Evolutionary conservation across 2,888 invertebrate species (phyloP).

Genomic region (Magallana nippona): DNA sequence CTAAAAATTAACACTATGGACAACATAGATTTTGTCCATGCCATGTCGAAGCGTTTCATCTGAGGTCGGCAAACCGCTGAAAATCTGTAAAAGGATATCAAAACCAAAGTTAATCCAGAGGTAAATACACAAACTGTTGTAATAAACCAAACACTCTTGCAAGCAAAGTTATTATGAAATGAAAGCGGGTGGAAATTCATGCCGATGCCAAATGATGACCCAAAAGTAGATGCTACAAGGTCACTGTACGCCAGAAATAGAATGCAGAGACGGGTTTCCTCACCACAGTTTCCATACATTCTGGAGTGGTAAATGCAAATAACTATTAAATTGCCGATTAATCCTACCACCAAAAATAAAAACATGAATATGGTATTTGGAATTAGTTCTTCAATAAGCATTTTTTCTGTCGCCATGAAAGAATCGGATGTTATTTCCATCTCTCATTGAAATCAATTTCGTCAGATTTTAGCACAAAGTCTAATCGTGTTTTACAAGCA

Average conservation of each 20-base stretch:
- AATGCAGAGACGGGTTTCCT: conserved; percentile 8
- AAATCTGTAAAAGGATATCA: conserved; percentile 24
- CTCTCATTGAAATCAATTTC: neutral
- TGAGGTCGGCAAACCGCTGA: conserved; percentile 16
- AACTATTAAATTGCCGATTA: conserved; percentile 1
- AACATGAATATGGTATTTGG: neutral
- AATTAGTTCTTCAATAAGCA: neutral
- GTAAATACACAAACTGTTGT: conserved; percentile 19
- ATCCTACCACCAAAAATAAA: neutral
- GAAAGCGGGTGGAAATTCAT: neutral
- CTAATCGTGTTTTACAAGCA: neutral
- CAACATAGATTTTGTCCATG: neutral
- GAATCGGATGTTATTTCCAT: neutral
- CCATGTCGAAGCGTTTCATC: neutral
- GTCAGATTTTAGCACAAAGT: neutral
- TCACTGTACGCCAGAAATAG: neutral
- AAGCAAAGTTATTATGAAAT: neutral
- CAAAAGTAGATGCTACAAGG: neutral
- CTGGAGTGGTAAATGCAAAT: neutral
- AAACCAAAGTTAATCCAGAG: conserved; percentile 10
- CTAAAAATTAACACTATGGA: neutral
- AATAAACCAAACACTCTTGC: conserved; percentile 12
- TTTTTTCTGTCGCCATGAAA: neutral
- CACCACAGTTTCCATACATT: neutral
- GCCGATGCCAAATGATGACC: conserved; percentile 28